Percentiles rank a stretch among this genome's conserved stretches.
Conservation (phyloP, 2,888 invertebrate genomes). For the Netelia melanura region DNA sequence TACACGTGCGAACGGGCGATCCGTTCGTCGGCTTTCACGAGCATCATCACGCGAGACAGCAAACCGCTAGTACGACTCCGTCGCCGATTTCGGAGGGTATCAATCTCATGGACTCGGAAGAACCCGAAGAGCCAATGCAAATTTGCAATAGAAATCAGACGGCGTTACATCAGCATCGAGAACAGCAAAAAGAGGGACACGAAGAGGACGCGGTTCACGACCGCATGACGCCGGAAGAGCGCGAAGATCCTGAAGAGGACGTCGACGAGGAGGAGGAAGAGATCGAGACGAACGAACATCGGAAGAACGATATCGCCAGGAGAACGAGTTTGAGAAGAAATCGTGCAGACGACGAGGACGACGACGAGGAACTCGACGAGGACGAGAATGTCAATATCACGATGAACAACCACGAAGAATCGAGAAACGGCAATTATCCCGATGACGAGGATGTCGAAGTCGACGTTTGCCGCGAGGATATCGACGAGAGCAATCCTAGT, state of each 20-base stretch:
- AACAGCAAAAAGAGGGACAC: slow-evolving; percentile 57
- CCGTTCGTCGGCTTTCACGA: slow-evolving; percentile 77
- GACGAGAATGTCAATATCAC: slow-evolving; percentile 63
- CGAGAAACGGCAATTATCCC: slow-evolving; percentile 76
- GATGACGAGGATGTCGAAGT: slow-evolving; percentile 81
- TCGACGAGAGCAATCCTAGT: slow-evolving; percentile 81
- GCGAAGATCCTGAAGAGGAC: slow-evolving; percentile 62
- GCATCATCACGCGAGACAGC: slow-evolving; percentile 62
- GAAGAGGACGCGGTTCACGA: slow-evolving; percentile 68
- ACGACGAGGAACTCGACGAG: slow-evolving; percentile 75
- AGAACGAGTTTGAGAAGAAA: slow-evolving; percentile 66
- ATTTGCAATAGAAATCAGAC: slow-evolving; percentile 46
- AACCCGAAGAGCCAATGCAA: slow-evolving; percentile 57
- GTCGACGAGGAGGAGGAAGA: slow-evolving; percentile 70
- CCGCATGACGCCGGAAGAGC: slow-evolving; percentile 44
- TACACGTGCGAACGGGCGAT: slow-evolving; percentile 80
- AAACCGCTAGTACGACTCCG: slow-evolving; percentile 55
- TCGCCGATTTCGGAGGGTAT: slow-evolving; percentile 60
- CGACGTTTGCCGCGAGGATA: slow-evolving; percentile 79
- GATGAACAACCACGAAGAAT: slow-evolving; percentile 68
- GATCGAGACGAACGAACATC: slow-evolving; percentile 65
- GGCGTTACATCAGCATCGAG: slow-evolving; percentile 68
- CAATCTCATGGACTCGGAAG: slow-evolving; percentile 65
- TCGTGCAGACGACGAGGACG: slow-evolving; percentile 75
- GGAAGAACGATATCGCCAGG: slow-evolving; percentile 70